Base-by-base conservation (phyloP, 2,888 invertebrate genomes). In the Caenorhabditis sp. region DNA sequence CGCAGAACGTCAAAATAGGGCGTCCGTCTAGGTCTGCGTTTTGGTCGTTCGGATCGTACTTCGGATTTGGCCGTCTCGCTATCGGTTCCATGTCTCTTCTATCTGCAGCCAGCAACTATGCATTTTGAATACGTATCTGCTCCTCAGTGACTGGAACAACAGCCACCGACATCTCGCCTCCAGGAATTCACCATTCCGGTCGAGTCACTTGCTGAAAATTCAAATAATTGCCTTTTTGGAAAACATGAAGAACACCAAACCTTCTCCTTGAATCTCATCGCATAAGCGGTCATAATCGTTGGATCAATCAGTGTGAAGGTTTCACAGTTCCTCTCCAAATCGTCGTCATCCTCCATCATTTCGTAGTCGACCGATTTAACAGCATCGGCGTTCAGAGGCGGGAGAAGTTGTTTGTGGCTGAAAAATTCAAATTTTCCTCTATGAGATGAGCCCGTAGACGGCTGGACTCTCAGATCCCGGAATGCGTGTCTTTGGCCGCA, bases 1-100 rank as follows among this genome's bases (percentile, higher is more conserved):
- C 61, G 1, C 61, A 54, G 14, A 44, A 41, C 10, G 19, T 41
- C 14, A 68, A 69, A 54, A 80, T 61, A 24, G 54, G 51, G 1
- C 54, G n/a, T 41, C 77, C 70, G 3, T 79, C 77, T 5, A 69
- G 6, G 56, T 70, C 77, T 0, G 26, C 14, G 24, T 35, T 28
- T 1, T 8, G 12, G 8, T 26, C 58, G 28, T 14, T 6, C 7
- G 6, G 12, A 19, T 10, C 41, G 8, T 24, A 12, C 14, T 6
- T 16, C 7, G 24, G 44, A 58, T 41, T 63, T 8, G n/a, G n/a
- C 31, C 8, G 22, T n/a, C 24, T 24, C 10, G 6, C 61, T 12
- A 54, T 24, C 22, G 35, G 0, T 19, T 47, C 14, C 26, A 49
- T 49, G 51, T 7, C 26, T 4, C 24, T 26, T 0, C 5, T 38